phyloP scores from a whole-genome alignment of 2,797 vertebrate species.

The Lycodopsis pacificus region DNA sequence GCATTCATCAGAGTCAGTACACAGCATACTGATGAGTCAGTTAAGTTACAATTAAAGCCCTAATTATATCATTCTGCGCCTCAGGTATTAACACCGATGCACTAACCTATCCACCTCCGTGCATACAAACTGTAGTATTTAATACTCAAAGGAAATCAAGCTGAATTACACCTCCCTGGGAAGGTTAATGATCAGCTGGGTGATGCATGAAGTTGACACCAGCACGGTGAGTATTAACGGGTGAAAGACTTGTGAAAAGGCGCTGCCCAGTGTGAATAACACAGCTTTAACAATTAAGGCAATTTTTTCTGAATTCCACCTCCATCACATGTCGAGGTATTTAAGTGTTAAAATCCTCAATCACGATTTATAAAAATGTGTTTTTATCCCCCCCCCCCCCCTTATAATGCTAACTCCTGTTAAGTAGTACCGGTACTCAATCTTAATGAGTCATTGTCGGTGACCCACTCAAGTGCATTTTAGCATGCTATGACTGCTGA shows the following conservation, averaged over 20 bases:
- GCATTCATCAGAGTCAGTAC: conserved; percentile 53
- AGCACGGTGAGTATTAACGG: conserved; percentile 13
- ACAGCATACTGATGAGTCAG: conserved; percentile 64
- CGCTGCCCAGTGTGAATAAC: conserved; percentile 19
- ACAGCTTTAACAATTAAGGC: conserved; percentile 1
- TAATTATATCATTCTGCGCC: conserved; percentile 73
- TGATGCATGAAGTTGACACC: conserved; percentile 38
- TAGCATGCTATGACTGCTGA: conserved; percentile 7
- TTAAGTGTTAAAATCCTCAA: neutral
- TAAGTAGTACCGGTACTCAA: conserved; percentile 37
- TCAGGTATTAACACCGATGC: conserved; percentile 68
- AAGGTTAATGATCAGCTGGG: conserved; percentile 54
- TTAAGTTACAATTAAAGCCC: conserved; percentile 71
- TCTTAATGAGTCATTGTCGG: conserved; percentile 39
- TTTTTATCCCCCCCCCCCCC: neutral
- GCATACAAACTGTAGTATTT: conserved; percentile 52
- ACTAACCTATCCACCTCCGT: conserved; percentile 61
- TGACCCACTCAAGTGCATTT: conserved; percentile 28
- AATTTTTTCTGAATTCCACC: conserved; percentile 17
- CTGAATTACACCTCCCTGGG: conserved; percentile 50
- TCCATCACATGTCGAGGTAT: neutral
- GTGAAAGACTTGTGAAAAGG: conserved; percentile 24
- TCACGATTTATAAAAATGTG: neutral
- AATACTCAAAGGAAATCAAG: conserved; percentile 55
- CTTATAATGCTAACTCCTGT: neutral